These are phyloP conservation scores for Prosapia bicincta DNA, from an alignment of 2,888 invertebrate species.

Conservation along the genomic window DNA sequence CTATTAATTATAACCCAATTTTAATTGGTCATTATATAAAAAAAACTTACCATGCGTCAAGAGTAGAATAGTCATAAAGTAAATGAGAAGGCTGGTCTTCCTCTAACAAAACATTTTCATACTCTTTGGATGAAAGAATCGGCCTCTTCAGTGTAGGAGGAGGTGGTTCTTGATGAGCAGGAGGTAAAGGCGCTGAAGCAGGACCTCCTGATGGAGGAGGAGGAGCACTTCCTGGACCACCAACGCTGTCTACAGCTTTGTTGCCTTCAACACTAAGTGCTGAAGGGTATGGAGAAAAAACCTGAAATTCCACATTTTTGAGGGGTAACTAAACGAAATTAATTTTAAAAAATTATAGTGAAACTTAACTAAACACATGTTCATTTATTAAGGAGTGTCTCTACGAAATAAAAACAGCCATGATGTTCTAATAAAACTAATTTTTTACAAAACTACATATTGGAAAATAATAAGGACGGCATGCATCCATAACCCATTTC, in stretches of 20 bases:
- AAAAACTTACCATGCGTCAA: conserved; percentile 72
- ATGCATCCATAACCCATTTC: too few relatives aligned
- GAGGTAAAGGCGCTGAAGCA: conserved; percentile 46
- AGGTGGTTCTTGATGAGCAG: conserved; percentile 53
- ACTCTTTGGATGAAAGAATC: conserved; percentile 69
- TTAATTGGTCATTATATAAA: background rate
- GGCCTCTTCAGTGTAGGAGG: conserved; percentile 67
- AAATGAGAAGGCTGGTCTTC: conserved; percentile 68
- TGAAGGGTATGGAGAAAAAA: conserved; percentile 49
- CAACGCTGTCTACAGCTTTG: conserved; percentile 42
- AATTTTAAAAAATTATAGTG: too few relatives aligned
- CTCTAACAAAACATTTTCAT: conserved; percentile 74
- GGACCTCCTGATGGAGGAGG: conserved; percentile 35
- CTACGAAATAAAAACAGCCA: too few relatives aligned
- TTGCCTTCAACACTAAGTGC: conserved; percentile 44
- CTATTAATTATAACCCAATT: too few relatives aligned
- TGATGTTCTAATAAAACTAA: too few relatives aligned
- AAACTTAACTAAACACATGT: too few relatives aligned
- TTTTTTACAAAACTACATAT: too few relatives aligned
- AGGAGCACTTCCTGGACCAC: conserved; percentile 47
- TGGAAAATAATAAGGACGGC: too few relatives aligned
- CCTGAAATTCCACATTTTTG: too few relatives aligned
- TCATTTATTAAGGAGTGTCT: too few relatives aligned
- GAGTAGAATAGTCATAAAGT: conserved; percentile 84
- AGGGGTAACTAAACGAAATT: too few relatives aligned